Base-by-base conservation (phyloP, 2,113 vertebrate genomes). In the Dinomys branickii region DNA sequence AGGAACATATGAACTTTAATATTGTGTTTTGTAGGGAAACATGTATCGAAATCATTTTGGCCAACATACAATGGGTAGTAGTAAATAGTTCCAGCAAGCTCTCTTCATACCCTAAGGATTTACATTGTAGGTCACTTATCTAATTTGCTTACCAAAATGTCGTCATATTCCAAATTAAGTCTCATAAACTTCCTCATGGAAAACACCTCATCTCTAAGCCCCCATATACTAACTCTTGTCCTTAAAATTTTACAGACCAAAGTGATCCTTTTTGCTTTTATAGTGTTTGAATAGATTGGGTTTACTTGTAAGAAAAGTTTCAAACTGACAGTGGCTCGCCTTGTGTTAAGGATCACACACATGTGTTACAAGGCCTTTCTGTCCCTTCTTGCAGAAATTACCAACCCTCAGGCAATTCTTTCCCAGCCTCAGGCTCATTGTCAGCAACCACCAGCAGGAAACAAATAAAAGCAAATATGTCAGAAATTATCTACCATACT, bases 11-110 rank as follows among this genome's bases (percentile, higher is more conserved):
- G 50, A 8, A 47, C 26, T 44, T 2, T 73, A 54, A 61, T 28
- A 28, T 44, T 88, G 11, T 91, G 13, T 88, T 93, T 96, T 63
- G 63, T 71, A 19, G 33, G 63, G 90, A 90, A 95, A 78, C 22
- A 88, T 47, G 89, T 88, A 84, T 84, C 82, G 85, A 91, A 93
- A 28, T 61, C 0, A 77, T 35, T 95, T 89, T 89, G 41, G 33
- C 22, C 82, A n/a, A 30, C 16, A 38, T 77, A 82, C 41, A 52
- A 9, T 84, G 12, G 12, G 19, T 88, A 44, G 54, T 54, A 90
- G 35, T 95, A 89, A 83, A 87, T 71, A 82, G 20, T n/a, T 94
- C 44, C 71, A 81, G 33, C 9, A 90, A 88, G n/a, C 12, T 77
- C 22, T 61, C 22, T 88, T 87, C 28, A 59, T 69, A 92, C 54